Conservation (phyloP, 2,888 invertebrate species). For the Apomyelois bistriatella region DNA sequence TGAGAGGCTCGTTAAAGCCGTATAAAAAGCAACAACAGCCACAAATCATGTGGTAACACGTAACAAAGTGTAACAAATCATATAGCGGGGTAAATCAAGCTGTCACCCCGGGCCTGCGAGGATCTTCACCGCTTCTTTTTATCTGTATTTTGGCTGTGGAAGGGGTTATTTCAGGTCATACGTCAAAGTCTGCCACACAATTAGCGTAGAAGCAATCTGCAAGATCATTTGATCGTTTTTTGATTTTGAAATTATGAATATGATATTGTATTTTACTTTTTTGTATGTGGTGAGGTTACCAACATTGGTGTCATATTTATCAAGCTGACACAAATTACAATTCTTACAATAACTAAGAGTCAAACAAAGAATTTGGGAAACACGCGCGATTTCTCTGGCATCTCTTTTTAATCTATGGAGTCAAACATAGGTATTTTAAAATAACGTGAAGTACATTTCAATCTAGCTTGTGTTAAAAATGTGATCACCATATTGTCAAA, state of each 20-base stretch:
- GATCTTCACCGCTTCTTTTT: constrained; percentile 16
- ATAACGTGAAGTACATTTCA: no score
- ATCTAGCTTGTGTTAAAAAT: no score
- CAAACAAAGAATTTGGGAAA: no score
- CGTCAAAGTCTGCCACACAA: constrained; percentile 12
- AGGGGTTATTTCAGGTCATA: constrained; percentile 25
- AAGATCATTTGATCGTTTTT: neutral
- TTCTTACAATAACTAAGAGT: no score
- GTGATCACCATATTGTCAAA: no score
- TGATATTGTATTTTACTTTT: no score
- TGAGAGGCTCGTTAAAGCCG: constrained; percentile 22
- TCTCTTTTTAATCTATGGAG: no score
- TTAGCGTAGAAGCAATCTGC: constrained; percentile 16
- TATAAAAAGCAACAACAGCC: constrained; percentile 35
- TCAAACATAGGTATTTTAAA: no score
- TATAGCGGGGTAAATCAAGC: constrained; percentile 39
- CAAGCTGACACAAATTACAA: no score
- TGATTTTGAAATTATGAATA: neutral
- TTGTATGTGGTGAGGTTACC: neutral
- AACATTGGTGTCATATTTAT: no score
- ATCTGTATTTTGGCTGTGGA: constrained; percentile 18
- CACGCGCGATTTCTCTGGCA: no score
- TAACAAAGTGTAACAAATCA: constrained; percentile 48
- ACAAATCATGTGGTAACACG: constrained; percentile 40
- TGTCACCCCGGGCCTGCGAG: constrained; percentile 36